Conservation (phyloP, 2,888 invertebrate genomes). For the Aspidiotus rigidus region DNA sequence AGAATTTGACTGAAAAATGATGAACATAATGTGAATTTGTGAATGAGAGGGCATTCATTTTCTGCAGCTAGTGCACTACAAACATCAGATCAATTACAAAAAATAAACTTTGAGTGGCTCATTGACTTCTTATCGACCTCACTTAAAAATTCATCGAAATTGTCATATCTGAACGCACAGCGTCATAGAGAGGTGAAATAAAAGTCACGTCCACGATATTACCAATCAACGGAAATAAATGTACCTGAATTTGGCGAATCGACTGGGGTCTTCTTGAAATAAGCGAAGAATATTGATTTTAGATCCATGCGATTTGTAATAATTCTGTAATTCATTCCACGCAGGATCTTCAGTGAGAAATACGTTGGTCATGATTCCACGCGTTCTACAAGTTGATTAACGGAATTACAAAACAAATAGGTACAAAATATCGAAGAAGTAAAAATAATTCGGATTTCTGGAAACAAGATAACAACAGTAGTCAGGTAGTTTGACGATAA, state of each 20-base stretch:
- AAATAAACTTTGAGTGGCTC: no score
- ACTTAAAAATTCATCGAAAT: no score
- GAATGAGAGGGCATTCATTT: not conserved
- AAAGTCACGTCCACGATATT: not conserved
- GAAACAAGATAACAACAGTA: not conserved
- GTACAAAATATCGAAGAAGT: not conserved
- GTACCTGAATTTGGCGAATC: conserved; percentile 88
- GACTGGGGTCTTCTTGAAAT: conserved; percentile 66
- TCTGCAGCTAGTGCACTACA: no score
- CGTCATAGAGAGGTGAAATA: no score
- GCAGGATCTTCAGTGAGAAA: conserved; percentile 50
- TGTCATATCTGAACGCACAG: no score
- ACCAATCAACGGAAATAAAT: conserved; percentile 1
- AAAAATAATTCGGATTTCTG: not conserved
- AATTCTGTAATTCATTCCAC: conserved; percentile 66
- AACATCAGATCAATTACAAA: no score
- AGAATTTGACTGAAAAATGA: conserved; percentile 13
- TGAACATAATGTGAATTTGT: not conserved
- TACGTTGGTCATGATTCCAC: not conserved
- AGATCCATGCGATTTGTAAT: conserved; percentile 60
- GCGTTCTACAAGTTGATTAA: no score
- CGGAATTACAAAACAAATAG: no score
- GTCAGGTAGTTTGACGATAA: not conserved
- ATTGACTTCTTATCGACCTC: no score
- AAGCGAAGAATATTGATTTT: conserved; percentile 72